phyloP scores from a whole-genome alignment of 1,140 invertebrate genomes.

The Drosophila pseudoananassae region DNA sequence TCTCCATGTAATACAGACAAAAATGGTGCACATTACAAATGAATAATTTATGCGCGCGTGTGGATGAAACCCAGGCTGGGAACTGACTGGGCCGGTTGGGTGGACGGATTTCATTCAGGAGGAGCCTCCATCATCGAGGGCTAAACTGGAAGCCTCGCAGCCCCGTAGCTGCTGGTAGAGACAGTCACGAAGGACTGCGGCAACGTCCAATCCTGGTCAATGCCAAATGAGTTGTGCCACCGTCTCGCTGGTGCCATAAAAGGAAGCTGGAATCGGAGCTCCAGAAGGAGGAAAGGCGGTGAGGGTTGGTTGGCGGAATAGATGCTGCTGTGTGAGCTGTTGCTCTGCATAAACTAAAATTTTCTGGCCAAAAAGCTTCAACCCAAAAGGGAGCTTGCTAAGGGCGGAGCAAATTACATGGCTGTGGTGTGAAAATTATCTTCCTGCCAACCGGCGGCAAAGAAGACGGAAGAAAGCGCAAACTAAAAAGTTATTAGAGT shows the following conservation, averaged over 20 bases:
- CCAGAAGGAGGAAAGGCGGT: background rate
- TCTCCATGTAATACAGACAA: conserved; percentile 12
- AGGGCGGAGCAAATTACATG: conserved; percentile 41
- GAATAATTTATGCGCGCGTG: conserved; percentile 76
- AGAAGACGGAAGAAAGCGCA: conserved; percentile 61
- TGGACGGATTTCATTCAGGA: background rate
- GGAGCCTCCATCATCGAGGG: background rate
- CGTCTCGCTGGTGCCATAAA: conserved; percentile 72
- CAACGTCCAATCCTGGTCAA: conserved; percentile 60
- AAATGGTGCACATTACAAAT: conserved; percentile 76
- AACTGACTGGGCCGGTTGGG: conserved; percentile 22
- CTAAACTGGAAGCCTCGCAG: conserved; percentile 10
- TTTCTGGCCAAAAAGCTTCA: conserved; percentile 53
- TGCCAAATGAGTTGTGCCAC: conserved; percentile 77
- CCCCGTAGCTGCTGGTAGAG: conserved; percentile 28
- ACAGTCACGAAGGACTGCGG: conserved; percentile 52
- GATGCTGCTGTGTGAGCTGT: conserved; percentile 41
- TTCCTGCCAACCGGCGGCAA: conserved; percentile 54
- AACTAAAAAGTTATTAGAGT: conserved; percentile 76
- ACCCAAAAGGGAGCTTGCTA: conserved; percentile 4
- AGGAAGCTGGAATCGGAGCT: conserved; percentile 13
- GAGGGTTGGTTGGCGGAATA: background rate
- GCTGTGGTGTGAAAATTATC: conserved; percentile 73
- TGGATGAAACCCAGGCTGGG: conserved; percentile 22
- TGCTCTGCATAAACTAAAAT: conserved; percentile 61